Conservation (phyloP, 2,113 vertebrate species). For the Numida meleagris region DNA sequence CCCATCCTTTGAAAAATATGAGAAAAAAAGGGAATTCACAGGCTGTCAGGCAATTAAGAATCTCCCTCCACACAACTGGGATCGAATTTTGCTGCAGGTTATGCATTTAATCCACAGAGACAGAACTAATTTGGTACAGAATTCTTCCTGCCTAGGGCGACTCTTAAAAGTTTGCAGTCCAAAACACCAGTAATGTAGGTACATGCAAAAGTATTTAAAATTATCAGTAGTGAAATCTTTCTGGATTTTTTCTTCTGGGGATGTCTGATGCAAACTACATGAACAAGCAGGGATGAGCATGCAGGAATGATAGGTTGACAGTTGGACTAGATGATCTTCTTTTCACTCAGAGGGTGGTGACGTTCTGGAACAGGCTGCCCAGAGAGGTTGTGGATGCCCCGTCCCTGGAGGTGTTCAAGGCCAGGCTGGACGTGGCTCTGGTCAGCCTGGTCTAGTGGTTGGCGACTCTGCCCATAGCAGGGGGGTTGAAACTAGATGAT, state of each 20-base stretch:
- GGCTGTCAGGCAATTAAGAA: conserved; percentile 25
- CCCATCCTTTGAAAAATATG: conserved; percentile 9
- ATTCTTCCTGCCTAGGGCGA: conserved; percentile 24
- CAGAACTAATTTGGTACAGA: conserved; percentile 43
- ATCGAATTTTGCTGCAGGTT: conserved; percentile 31
- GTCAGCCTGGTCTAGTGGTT: too few species aligned
- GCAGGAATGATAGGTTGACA: background rate
- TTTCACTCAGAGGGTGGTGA: too few species aligned
- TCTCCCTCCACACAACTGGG: background rate
- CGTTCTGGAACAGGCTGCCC: too few species aligned
- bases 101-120: conserved; percentile 6
- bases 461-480: too few species aligned
- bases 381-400: too few species aligned
- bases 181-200: background rate
- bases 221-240: background rate
- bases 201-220: conserved; percentile 13
- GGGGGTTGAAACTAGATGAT: too few species aligned
- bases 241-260: background rate
- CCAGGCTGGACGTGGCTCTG: too few species aligned
- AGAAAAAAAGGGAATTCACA: background rate
- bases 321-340: too few species aligned
- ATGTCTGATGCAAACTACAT: background rate
- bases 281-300: background rate
- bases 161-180: conserved; percentile 1
- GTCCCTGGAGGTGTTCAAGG: too few species aligned